Conservation (phyloP, 2,888 invertebrate genomes). For the Caenorhabditis uteleia region DNA sequence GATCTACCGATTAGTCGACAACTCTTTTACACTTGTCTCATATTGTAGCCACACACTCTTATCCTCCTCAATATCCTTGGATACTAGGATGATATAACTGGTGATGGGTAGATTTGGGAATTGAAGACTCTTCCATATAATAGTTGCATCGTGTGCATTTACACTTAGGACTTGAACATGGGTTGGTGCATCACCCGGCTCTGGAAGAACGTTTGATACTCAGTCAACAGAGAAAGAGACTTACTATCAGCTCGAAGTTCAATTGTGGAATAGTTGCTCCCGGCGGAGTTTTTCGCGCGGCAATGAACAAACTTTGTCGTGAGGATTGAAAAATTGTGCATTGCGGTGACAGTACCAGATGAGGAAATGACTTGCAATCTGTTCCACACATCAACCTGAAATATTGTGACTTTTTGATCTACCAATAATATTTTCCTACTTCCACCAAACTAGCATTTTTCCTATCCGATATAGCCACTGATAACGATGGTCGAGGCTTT, state of each 20-base stretch:
- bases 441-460: slow-evolving; percentile 32
- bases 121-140: slow-evolving; percentile 43
- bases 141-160: slow-evolving; percentile 38
- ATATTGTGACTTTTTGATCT: not conserved
- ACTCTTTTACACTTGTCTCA: slow-evolving; percentile 29
- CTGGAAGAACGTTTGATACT: slow-evolving; percentile 11
- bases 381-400: slow-evolving; percentile 44
- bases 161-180: slow-evolving; percentile 39
- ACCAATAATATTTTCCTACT: not conserved
- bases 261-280: slow-evolving; percentile 40
- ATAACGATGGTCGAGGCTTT: slow-evolving; percentile 43
- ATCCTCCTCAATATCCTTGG: slow-evolving; percentile 27
- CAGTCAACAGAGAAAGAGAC: not conserved
- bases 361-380: slow-evolving; percentile 21
- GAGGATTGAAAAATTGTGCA: slow-evolving; percentile 32
- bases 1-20: slow-evolving; percentile 8
- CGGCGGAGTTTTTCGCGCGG: slow-evolving; percentile 43
- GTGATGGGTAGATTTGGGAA: slow-evolving; percentile 44
- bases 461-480: slow-evolving; percentile 28
- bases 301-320: slow-evolving; percentile 45
- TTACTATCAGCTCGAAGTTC: slow-evolving; percentile 42
- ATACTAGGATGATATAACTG: slow-evolving; percentile 27
- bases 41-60: slow-evolving; percentile 31
- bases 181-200: slow-evolving; percentile 51
- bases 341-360: slow-evolving; percentile 20